Conservation (phyloP, 2,113 vertebrate genomes). For the Thomomys bottae region DNA sequence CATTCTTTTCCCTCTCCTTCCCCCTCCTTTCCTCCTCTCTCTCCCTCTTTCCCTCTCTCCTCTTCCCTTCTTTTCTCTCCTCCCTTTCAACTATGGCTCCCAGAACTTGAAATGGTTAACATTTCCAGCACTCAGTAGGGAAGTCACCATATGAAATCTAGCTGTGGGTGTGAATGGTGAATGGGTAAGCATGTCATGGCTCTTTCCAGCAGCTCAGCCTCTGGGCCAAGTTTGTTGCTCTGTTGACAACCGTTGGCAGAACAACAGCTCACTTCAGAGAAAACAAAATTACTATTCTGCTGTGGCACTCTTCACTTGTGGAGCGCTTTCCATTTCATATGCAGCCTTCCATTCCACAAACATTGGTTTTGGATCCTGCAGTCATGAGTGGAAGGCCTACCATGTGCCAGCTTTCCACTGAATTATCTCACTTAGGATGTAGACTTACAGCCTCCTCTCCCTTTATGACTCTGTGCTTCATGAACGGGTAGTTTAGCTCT, state of each 20-base stretch:
- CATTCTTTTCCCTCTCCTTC: no score
- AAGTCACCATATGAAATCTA: constrained; percentile 5
- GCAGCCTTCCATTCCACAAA: not conserved
- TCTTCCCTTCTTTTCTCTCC: no score
- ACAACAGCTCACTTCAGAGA: not conserved
- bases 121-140: not conserved
- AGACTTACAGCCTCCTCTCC: not conserved
- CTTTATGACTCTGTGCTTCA: accelerated
- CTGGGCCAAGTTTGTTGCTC: not conserved
- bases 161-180: not conserved
- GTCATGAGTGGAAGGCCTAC: not conserved
- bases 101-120: not conserved
- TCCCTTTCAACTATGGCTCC: not conserved
- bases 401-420: not conserved
- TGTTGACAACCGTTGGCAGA: not conserved
- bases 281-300: not conserved
- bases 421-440: not conserved
- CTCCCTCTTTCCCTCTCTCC: no score
- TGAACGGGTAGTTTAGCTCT: not conserved
- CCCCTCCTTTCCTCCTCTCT: no score
- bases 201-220: not conserved
- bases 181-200: not conserved
- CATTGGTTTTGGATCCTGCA: not conserved
- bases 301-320: not conserved
- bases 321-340: not conserved